Conservation (phyloP, 2,113 vertebrate species). For the Indicator maculatus region DNA sequence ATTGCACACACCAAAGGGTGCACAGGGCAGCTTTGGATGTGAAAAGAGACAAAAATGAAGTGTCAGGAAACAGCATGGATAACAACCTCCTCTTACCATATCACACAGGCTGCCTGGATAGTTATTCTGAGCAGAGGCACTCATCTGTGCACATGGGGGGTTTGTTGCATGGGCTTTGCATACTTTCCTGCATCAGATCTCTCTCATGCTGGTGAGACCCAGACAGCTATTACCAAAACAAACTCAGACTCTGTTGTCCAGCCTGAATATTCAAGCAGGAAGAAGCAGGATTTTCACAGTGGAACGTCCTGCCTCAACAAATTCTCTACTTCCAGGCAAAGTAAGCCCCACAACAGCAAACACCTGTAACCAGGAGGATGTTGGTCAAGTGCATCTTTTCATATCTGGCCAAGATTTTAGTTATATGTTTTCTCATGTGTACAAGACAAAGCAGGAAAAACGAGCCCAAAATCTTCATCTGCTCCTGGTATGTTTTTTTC, state of each 20-base stretch:
- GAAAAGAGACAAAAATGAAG: neutral
- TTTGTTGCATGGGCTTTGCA: neutral
- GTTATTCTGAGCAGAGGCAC: neutral
- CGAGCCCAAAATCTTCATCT: too few species aligned
- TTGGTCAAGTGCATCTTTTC: neutral
- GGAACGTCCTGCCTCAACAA: neutral
- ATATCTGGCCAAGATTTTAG: neutral
- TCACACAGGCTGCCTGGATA: fast-evolving
- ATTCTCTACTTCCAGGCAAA: neutral
- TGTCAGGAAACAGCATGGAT: neutral
- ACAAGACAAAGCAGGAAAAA: neutral
- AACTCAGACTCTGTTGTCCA: neutral
- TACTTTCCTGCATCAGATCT: neutral
- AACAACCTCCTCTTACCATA: neutral
- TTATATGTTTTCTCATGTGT: neutral
- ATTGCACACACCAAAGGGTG: fast-evolving
- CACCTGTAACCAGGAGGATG: neutral
- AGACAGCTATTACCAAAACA: neutral
- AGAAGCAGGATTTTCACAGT: neutral
- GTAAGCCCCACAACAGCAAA: neutral
- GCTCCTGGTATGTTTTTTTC: too few species aligned
- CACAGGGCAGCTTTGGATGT: neutral
- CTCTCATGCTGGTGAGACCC: neutral
- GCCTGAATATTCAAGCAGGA: neutral
- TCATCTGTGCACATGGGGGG: fast-evolving